Percentiles rank a stretch among this genome's conserved stretches.
phyloP scores from a whole-genome alignment of 2,797 vertebrate species.

The Characodon lateralis region DNA sequence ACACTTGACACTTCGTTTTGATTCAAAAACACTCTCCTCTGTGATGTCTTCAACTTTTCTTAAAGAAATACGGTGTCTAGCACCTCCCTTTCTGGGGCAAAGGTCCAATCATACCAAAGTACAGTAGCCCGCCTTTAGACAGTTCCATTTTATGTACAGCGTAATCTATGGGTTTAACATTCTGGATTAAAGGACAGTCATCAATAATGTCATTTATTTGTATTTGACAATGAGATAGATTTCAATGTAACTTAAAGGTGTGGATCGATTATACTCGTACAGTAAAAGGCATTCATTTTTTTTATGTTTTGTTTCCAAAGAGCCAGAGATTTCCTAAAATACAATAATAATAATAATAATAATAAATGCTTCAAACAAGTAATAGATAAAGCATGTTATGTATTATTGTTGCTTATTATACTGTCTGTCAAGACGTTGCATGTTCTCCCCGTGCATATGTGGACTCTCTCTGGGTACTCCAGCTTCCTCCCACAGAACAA shows the following conservation, averaged over 20 bases:
- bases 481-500: too few species aligned
- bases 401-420: neutral
- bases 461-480: too few species aligned
- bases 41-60: slow-evolving; percentile 40
- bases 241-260: slow-evolving; percentile 12
- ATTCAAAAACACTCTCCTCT: slow-evolving; percentile 30
- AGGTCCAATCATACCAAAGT: slow-evolving; percentile 57
- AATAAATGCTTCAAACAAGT: neutral
- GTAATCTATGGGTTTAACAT: slow-evolving; percentile 33
- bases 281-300: neutral
- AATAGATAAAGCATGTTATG: neutral
- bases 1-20: slow-evolving; percentile 10
- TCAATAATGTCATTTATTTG: neutral
- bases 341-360: neutral
- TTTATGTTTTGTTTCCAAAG: neutral
- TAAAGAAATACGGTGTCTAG: slow-evolving; percentile 31
- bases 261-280: neutral
- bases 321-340: neutral
- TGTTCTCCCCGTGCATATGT: too few species aligned
- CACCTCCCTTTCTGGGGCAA: slow-evolving; percentile 53
- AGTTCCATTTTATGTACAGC: slow-evolving; percentile 16
- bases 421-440: too few species aligned
- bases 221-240: neutral
- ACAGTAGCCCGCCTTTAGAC: slow-evolving; percentile 28
- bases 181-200: slow-evolving; percentile 30